Percentiles rank a stretch among this genome's conserved stretches.
Evolutionary conservation across 2,113 vertebrate genomes (phyloP).

Genomic region (Cyphomyrus plagiostoma): DNA sequence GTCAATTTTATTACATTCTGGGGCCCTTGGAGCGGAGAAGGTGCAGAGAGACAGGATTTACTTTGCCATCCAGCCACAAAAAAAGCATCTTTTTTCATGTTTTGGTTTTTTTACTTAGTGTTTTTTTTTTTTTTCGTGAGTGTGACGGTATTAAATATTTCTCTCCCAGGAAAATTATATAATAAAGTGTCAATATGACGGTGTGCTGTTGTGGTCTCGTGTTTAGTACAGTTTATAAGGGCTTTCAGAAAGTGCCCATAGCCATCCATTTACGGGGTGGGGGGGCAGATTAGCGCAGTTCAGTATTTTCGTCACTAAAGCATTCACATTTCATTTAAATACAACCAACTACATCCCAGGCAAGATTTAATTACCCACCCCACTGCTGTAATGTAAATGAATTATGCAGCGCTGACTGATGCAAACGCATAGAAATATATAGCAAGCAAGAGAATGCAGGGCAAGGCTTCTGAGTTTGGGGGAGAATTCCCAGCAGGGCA

Average conservation of each 20-base stretch:
- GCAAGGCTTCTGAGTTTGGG: constrained; percentile 14
- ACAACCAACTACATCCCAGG: constrained; percentile 57
- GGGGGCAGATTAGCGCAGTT: constrained; percentile 49
- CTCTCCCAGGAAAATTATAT: constrained; percentile 30
- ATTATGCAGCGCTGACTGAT: constrained; percentile 66
- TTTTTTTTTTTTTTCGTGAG: constrained; percentile 24
- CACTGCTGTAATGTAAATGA: constrained; percentile 63
- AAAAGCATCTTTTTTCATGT: neutral
- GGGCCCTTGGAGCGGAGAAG: constrained; percentile 97
- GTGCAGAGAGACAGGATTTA: constrained; percentile 69
- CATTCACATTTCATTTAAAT: constrained; percentile 68
- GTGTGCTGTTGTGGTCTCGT: constrained; percentile 46
- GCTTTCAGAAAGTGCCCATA: constrained; percentile 40
- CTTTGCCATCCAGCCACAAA: neutral
- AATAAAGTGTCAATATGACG: constrained; percentile 46
- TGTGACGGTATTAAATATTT: constrained; percentile 41
- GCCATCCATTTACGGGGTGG: constrained; percentile 36
- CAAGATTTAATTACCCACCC: constrained; percentile 64
- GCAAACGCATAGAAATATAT: constrained; percentile 50
- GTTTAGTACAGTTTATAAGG: constrained; percentile 42
- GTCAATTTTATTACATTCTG: constrained; percentile 99
- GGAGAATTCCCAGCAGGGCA: constrained; percentile 22
- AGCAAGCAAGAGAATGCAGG: neutral
- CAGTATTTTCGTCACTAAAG: constrained; percentile 57
- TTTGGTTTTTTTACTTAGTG: constrained; percentile 15